Evolutionary conservation across 2,888 invertebrate genomes (phyloP).

Genomic region (Limnephilus rhombicus): DNA sequence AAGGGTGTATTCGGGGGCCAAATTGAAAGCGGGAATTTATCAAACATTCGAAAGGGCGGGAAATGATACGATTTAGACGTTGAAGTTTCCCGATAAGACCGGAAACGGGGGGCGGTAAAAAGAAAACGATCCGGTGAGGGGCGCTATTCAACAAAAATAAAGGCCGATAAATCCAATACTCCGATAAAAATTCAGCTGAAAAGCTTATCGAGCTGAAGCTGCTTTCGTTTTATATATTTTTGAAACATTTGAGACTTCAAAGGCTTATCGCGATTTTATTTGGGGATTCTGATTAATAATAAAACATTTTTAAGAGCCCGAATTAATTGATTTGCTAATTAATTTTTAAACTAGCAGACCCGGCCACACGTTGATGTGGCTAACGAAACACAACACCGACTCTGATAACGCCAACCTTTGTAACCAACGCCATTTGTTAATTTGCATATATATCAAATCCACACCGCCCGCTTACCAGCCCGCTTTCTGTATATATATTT

Average conservation of each 20-base stretch:
- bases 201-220: not conserved
- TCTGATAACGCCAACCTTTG: no score
- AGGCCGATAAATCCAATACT: constrained; percentile 5
- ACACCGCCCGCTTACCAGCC: no score
- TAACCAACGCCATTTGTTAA: no score
- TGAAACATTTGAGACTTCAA: not conserved
- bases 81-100: constrained; percentile 40
- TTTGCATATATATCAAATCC: no score
- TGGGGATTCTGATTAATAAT: not conserved
- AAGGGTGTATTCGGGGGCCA: constrained; percentile 36
- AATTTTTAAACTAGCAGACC: fast-evolving
- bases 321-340: not conserved
- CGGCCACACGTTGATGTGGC: no score
- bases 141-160: constrained; percentile 2
- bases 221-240: not conserved
- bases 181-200: not conserved
- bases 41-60: constrained; percentile 52
- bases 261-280: not conserved
- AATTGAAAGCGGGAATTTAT: constrained; percentile 56
- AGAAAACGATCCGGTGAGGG: constrained; percentile 48
- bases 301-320: not conserved
- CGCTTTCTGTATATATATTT: no score
- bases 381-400: no score
- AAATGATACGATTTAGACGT: constrained; percentile 53
- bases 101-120: constrained; percentile 44